phyloP scores from a whole-genome alignment of 53 echinoderm and acorn worm species.

The Luidia sarsii region DNA sequence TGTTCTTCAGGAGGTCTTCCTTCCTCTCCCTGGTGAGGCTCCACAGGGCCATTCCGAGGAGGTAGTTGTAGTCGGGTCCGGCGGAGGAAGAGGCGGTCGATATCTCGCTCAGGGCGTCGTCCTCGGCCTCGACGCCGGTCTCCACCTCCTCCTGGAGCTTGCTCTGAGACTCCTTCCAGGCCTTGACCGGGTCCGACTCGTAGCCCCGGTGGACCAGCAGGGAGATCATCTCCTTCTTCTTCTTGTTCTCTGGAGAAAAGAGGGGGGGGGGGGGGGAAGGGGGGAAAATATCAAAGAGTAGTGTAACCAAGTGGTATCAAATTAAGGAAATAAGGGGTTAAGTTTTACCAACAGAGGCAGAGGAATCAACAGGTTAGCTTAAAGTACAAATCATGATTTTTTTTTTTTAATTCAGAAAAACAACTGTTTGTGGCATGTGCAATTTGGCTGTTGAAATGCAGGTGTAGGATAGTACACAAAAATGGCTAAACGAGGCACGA shows the following conservation, averaged over 20 bases:
- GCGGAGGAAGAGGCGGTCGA: constrained; percentile 54
- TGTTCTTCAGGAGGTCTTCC: constrained; percentile 79
- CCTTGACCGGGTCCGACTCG: constrained; percentile 93
- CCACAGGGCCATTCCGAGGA: constrained; percentile 96
- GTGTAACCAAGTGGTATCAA: too few species aligned
- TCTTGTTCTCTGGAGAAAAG: constrained; percentile 85
- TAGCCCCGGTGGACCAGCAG: constrained; percentile 78
- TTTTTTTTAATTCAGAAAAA: too few species aligned
- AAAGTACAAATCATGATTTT: too few species aligned
- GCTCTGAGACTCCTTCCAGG: constrained; percentile 77
- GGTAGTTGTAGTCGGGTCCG: constrained; percentile 95
- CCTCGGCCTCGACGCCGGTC: constrained; percentile 32
- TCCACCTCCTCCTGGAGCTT: constrained; percentile 48
- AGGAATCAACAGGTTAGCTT: too few species aligned
- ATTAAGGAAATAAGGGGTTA: too few species aligned
- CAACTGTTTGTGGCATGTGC: too few species aligned
- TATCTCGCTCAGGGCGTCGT: constrained; percentile 53
- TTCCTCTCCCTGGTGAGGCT: constrained; percentile 91
- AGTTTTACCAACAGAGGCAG: too few species aligned
- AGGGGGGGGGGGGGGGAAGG: background rate
- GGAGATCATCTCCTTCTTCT: constrained; percentile 93
- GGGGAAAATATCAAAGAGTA: too few species aligned
- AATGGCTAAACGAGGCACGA: too few species aligned
- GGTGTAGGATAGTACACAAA: too few species aligned
- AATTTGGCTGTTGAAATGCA: too few species aligned